A percentile compares a stretch with the other conserved stretches of the same genome.
These are phyloP conservation scores for Drosophila cardini DNA, from an alignment of 1,140 invertebrate genomes.

Conservation along the genomic window DNA sequence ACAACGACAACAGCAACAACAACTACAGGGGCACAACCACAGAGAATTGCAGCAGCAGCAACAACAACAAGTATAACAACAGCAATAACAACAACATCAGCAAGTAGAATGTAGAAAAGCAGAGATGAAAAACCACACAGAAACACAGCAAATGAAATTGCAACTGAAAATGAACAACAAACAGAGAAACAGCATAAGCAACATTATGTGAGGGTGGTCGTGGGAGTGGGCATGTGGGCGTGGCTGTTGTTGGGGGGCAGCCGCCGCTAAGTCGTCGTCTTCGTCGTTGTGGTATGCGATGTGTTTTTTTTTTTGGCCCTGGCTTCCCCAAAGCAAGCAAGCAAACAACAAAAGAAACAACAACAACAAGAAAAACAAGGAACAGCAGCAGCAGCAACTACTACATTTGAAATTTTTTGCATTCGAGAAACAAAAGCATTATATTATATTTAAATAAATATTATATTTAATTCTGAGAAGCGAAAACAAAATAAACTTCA, in stretches of 20 bases:
- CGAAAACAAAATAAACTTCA: conserved; percentile 76
- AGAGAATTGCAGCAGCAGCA: conserved; percentile 29
- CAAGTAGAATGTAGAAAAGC: conserved; percentile 31
- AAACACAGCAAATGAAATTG: conserved; percentile 16
- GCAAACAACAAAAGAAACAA: conserved; percentile 21
- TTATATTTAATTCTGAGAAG: conserved; percentile 82
- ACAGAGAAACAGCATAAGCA: conserved; percentile 19
- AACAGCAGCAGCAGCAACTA: conserved; percentile 51
- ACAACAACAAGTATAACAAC: conserved; percentile 29
- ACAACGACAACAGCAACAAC: conserved; percentile 1
- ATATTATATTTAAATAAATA: conserved; percentile 84
- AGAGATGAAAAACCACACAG: conserved; percentile 25
- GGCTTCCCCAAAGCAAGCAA: conserved; percentile 25
- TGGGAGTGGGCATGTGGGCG: conserved; percentile 21
- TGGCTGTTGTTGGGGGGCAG: conserved; percentile 38
- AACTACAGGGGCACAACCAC: not conserved
- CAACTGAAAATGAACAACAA: not conserved
- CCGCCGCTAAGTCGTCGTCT: conserved; percentile 5
- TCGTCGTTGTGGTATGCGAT: conserved; percentile 23
- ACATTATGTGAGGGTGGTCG: conserved; percentile 26
- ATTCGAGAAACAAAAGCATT: conserved; percentile 79
- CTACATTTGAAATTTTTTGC: conserved; percentile 79
- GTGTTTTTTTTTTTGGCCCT: conserved; percentile 5
- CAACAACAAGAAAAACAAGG: conserved; percentile 31
- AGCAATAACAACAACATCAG: conserved; percentile 30